Base-by-base conservation (phyloP, 2,113 vertebrate species). In the Prolemur simus region DNA sequence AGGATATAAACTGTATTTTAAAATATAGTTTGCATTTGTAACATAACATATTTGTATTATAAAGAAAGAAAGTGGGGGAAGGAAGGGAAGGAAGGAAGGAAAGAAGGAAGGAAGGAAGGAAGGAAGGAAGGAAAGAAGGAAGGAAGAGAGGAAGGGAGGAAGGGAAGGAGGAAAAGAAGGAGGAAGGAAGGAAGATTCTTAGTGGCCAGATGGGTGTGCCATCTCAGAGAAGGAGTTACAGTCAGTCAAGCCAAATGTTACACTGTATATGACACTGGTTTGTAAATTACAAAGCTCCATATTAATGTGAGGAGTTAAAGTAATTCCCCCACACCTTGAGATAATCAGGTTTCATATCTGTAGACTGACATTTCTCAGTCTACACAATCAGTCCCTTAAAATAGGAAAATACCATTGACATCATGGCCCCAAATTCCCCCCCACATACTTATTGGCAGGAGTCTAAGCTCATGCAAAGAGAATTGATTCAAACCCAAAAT, bases 121-220 rank as follows among this genome's bases (percentile, higher is more conserved):
- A 52, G 34, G 42, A 18, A 37, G 74, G 37, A 60, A 18, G 14
- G n/a, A 47, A 27, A 8, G 63, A 14, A 37, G 13, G 52, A 17
- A 54, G 52, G 52, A 25, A 29, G 27, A 3, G 20, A 45, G 8
- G 25, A 74, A 78, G 37, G 27, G 37, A 52, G 34, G 42, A 14
- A 47, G 42, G 5, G 42, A 42, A 39, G 21, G 52, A 20, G 8
- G 34, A 18, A 18, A 32, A 17, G 8, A 37, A 8, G 25, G 74
- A 78, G 37, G 32, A 45, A 54, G 37, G 42, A 20, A 39, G 21
- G 52, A 21, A 5, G 34, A 27, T 8, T 21, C 34, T 3, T 6
- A 3, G 13, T 10, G 13, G 12, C 4, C 12, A 81, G 32, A 56
- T 6, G 12, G 4, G 4, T 1, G 1, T 29, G 5, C 29, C 2